phyloP scores from a whole-genome alignment of 2,113 vertebrate genomes.

The Nyctibius bracteatus region DNA sequence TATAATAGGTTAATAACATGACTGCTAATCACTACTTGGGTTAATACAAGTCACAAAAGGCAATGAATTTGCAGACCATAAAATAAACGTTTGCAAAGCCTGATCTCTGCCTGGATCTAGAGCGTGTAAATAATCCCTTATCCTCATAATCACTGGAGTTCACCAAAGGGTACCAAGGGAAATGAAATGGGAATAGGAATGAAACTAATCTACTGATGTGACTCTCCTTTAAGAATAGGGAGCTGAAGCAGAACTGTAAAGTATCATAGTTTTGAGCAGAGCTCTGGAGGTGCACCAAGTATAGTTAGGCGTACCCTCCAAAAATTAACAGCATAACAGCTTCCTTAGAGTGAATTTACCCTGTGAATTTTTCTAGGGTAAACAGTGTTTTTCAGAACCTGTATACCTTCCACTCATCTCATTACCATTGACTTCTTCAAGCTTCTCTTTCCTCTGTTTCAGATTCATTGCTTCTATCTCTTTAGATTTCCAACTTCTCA shows the following conservation, averaged over 20 bases:
- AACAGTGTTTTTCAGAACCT: neutral
- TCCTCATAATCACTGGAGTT: conserved; percentile 29
- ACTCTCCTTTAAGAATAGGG: neutral
- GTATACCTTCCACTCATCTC: neutral
- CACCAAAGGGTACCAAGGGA: neutral
- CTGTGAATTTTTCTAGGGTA: neutral
- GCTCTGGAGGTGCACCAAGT: neutral
- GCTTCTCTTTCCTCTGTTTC: neutral
- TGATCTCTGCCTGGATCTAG: conserved; percentile 7
- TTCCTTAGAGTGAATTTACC: neutral
- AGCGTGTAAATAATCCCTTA: conserved; percentile 24
- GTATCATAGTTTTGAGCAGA: neutral
- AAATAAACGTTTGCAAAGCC: conserved; percentile 21
- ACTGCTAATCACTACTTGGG: conserved; percentile 5
- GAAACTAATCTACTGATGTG: conserved; percentile 19
- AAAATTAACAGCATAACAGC: neutral
- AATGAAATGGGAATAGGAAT: conserved; percentile 16
- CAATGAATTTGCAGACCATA: conserved; percentile 30
- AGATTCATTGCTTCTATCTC: neutral
- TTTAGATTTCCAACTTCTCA: conserved; percentile 19
- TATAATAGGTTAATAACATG: conserved; percentile 11
- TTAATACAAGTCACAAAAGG: conserved; percentile 33
- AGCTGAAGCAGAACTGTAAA: conserved; percentile 10
- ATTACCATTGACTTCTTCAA: neutral
- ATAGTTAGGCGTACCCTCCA: neutral